phyloP scores from a whole-genome alignment of 2,797 vertebrate species.

The Macropus fuliginosus region DNA sequence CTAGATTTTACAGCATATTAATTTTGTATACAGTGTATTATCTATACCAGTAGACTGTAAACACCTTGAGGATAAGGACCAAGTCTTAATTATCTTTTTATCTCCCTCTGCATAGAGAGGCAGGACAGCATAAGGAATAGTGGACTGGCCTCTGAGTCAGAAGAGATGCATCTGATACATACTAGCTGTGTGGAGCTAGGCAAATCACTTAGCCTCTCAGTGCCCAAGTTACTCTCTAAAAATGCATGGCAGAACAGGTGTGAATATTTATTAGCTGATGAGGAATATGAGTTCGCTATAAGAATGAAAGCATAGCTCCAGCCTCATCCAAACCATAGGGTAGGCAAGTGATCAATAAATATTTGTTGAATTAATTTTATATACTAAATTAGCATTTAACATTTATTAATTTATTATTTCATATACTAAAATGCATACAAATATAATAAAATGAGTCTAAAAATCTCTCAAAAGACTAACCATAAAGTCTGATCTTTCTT shows the following conservation, averaged over 20 bases:
- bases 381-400: background rate
- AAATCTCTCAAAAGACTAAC: conserved; percentile 71
- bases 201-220: background rate
- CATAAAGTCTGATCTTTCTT: conserved; percentile 58
- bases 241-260: background rate
- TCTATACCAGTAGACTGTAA: background rate
- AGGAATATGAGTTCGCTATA: too few species aligned
- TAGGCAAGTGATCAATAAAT: background rate
- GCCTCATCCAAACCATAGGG: background rate
- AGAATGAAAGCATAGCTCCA: background rate
- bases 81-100: background rate
- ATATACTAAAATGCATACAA: conserved; percentile 74
- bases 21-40: background rate
- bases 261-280: background rate
- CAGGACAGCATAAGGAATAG: background rate
- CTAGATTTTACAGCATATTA: background rate
- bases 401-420: background rate
- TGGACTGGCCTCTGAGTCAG: background rate
- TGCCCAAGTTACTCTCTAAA: background rate
- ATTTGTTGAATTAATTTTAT: background rate
- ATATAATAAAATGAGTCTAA: conserved; percentile 67
- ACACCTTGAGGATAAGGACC: background rate
- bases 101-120: background rate
- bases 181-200: background rate
- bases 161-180: background rate